Percentiles rank a stretch among this genome's conserved stretches.
Evolutionary conservation across 2,113 vertebrate genomes (phyloP).

Genomic region (Butorides virescens): DNA sequence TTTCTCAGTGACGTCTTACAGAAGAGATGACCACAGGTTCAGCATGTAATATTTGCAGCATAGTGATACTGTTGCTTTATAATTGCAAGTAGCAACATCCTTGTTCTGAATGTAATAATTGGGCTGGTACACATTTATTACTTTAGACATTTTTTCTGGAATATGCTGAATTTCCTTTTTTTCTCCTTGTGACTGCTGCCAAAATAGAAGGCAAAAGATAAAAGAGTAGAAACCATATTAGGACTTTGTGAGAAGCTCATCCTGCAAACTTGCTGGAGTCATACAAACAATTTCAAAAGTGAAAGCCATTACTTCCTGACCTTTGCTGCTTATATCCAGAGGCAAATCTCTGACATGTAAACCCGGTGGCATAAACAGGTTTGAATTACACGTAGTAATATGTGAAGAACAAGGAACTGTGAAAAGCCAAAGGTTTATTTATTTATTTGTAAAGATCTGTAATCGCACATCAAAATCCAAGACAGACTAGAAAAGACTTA

Average conservation of each 20-base stretch:
- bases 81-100: neutral
- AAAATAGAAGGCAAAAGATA: neutral
- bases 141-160: neutral
- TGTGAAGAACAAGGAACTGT: conserved; percentile 45
- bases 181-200: neutral
- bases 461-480: neutral
- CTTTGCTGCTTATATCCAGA: conserved; percentile 38
- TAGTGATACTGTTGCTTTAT: neutral
- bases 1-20: neutral
- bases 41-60: neutral
- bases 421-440: conserved; percentile 43
- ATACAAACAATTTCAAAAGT: neutral
- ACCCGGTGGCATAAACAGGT: conserved; percentile 8
- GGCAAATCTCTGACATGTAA: conserved; percentile 5
- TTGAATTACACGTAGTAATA: conserved; percentile 40
- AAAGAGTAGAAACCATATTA: neutral
- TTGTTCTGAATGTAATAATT: neutral
- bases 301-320: conserved; percentile 44
- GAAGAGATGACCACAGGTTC: neutral
- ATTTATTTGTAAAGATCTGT: conserved; percentile 8
- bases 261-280: neutral
- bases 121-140: neutral
- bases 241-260: neutral
- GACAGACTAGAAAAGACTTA: neutral
- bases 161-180: neutral